Base-by-base conservation (phyloP, 2,888 invertebrate species). In the Callyntrura sp. region DNA sequence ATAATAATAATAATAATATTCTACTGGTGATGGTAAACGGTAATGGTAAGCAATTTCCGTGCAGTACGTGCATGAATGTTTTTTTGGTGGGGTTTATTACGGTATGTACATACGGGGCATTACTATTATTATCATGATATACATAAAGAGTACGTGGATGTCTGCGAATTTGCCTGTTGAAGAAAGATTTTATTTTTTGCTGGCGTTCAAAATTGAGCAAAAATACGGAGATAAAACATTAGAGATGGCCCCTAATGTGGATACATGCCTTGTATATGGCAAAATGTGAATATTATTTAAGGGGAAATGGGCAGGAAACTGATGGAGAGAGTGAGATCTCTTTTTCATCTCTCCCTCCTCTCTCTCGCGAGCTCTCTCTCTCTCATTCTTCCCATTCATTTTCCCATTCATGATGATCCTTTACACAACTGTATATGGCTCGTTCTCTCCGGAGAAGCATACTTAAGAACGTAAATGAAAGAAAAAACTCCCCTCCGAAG, bases 291-390 rank as follows among this genome's bases (percentile, higher is more conserved):
- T 62, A 81, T 81, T 81, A 76, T 51, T 51, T 76, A 62, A 81
- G 28, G 51, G 81, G 81, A 81, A 81, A 81, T 81, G 81, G 81
- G 60, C 43, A 81, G 81, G 60, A 81, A 81, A 43, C 23, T 51
- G 35, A 43, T 28, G 51, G 2, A n/a, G 45, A 51, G 51, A 51
- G 51, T 51, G 51, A 51, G 57, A 57, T 51, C 51, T 51, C 14
- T 14, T 51, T 51, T 14, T 51, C 12, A 14, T 51, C 51, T 51
- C n/a, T 2, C 51, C 9, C 35, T 62, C 43, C 51, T 51, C 35
- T 62, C 43, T 43, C 43, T 68, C 68, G 17, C 43, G n/a, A n/a
- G 17, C 35, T 68, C 68, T 68, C 68, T 68, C 65, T 1, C 25
- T 25, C 9, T 23, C 62, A 35, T 35, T 35, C 35, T 35, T 35